phyloP scores from a whole-genome alignment of 2,113 vertebrate genomes.

The Furnarius figulus region DNA sequence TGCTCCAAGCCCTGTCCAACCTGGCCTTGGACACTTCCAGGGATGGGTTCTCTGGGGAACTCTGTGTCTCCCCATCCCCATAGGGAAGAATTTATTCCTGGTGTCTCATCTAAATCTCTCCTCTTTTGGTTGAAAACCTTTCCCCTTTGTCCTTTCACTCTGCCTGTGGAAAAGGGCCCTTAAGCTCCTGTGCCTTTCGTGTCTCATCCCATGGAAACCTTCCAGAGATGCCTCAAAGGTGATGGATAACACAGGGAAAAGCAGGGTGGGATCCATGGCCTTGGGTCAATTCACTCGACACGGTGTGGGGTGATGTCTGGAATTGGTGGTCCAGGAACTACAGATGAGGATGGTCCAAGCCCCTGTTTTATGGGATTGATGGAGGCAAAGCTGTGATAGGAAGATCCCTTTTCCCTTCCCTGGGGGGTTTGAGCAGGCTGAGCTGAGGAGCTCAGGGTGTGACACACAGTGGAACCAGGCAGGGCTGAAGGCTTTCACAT shows the following conservation, averaged over 20 bases:
- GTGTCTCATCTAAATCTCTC: background rate
- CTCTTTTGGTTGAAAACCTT: background rate
- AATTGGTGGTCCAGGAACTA: background rate
- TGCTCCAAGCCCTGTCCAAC: background rate
- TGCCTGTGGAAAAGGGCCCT: background rate
- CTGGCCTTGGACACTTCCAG: background rate
- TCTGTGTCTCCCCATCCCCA: background rate
- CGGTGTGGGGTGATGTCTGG: background rate
- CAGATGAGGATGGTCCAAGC: background rate
- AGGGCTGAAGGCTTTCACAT: background rate
- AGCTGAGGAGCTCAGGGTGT: background rate
- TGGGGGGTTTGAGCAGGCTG: background rate
- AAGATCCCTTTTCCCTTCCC: background rate
- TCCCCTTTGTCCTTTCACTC: no score
- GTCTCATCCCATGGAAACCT: background rate
- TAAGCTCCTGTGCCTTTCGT: background rate
- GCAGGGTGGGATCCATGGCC: accelerated
- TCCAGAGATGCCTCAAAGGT: accelerated
- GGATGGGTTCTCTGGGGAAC: background rate
- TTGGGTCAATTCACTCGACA: background rate
- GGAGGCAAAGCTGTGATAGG: background rate
- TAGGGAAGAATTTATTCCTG: background rate
- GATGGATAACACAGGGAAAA: background rate
- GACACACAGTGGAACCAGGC: no score
- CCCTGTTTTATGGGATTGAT: accelerated